These are phyloP conservation scores for Anagrus nilaparvatae DNA, from an alignment of 1,140 invertebrate species.

Conservation along the genomic window DNA sequence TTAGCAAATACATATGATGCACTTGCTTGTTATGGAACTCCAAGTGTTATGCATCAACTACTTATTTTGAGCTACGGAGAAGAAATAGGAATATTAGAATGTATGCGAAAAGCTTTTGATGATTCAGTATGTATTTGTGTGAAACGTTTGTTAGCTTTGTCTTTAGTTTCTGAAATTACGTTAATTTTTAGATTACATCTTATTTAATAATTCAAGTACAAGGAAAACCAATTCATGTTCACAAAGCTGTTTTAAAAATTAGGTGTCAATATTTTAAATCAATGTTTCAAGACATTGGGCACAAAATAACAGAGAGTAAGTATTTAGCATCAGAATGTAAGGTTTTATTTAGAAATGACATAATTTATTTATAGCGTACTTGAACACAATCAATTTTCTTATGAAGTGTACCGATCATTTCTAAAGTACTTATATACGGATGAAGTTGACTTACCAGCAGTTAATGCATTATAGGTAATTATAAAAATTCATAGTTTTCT, in stretches of 20 bases:
- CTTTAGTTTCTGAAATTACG: background rate
- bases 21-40: constrained; percentile 52
- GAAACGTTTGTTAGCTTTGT: background rate
- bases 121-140: constrained; percentile 43
- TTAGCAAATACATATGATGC: constrained; percentile 52
- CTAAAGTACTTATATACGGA: constrained; percentile 60
- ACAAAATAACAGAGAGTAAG: constrained; percentile 51
- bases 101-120: constrained; percentile 49
- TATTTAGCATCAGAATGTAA: no score
- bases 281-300: constrained; percentile 60
- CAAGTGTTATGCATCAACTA: constrained; percentile 51
- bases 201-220: constrained; percentile 55
- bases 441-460: constrained; percentile 50
- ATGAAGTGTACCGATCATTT: constrained; percentile 55
- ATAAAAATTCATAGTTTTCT: background rate
- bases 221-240: constrained; percentile 53
- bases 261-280: constrained; percentile 56
- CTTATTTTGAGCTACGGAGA: constrained; percentile 44
- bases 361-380: constrained; percentile 42
- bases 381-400: constrained; percentile 52
- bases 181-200: constrained; percentile 48
- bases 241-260: constrained; percentile 52
- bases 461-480: constrained; percentile 54
- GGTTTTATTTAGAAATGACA: background rate
- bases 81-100: constrained; percentile 39